These are phyloP conservation scores for Oxyruncus cristatus DNA, from an alignment of 2,113 vertebrate genomes.

Conservation along the genomic window DNA sequence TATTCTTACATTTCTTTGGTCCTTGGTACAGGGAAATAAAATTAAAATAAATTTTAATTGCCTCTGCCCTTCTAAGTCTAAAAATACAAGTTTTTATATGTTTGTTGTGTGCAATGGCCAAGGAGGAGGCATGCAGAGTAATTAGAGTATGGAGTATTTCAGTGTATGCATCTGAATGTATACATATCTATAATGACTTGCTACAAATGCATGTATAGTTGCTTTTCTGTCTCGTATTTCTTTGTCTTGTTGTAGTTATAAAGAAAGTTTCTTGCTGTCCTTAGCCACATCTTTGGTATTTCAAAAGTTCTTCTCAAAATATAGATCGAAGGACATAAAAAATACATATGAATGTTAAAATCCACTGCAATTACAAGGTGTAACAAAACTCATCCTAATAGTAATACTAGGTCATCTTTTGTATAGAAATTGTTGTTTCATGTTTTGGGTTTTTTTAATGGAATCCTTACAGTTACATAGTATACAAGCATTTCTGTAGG, in stretches of 20 bases:
- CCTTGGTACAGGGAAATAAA: background rate
- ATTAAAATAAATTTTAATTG: background rate
- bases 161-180: background rate
- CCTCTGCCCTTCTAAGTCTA: background rate
- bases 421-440: rapidly evolving
- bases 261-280: background rate
- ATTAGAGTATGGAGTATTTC: background rate
- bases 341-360: background rate
- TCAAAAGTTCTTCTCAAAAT: background rate
- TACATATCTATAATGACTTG: background rate
- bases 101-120: rapidly evolving
- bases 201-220: background rate
- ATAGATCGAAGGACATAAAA: background rate
- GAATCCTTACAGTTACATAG: background rate
- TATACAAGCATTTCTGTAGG: background rate
- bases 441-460: background rate
- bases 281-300: background rate
- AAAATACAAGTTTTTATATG: background rate
- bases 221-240: background rate
- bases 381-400: background rate
- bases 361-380: background rate
- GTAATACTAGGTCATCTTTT: background rate
- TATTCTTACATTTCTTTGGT: background rate
- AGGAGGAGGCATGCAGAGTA: background rate
- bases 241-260: background rate